These are phyloP conservation scores for Schizopygopsis malacanthus DNA, from an alignment of 2,797 vertebrate genomes.

Conservation along the genomic window DNA sequence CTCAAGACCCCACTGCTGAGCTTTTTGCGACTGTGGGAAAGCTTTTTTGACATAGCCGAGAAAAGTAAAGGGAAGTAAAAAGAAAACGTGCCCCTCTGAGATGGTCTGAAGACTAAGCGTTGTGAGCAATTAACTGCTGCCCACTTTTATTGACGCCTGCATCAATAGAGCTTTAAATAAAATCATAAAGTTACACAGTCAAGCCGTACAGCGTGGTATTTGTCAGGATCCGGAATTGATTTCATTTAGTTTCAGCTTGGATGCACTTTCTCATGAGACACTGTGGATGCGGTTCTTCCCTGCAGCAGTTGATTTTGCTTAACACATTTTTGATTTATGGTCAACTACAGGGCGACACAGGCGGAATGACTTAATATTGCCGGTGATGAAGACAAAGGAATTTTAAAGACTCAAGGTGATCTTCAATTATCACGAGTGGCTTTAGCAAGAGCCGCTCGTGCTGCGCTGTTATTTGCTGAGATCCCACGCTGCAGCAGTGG, in stretches of 20 bases:
- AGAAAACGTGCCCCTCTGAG: slow-evolving; percentile 43
- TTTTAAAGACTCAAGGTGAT: slow-evolving; percentile 30
- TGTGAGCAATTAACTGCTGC: slow-evolving; percentile 65
- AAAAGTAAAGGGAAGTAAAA: slow-evolving; percentile 42
- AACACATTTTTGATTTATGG: slow-evolving; percentile 27
- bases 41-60: slow-evolving; percentile 56
- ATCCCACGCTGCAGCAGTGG: slow-evolving; percentile 38
- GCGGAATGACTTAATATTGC: neutral
- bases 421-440: slow-evolving; percentile 31
- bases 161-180: slow-evolving; percentile 72
- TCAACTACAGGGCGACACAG: neutral
- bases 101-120: slow-evolving; percentile 55
- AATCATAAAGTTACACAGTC: slow-evolving; percentile 73
- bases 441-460: neutral
- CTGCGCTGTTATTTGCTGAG: slow-evolving; percentile 37
- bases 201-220: slow-evolving; percentile 54
- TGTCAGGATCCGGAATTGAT: slow-evolving; percentile 42
- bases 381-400: slow-evolving; percentile 8
- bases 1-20: slow-evolving; percentile 69
- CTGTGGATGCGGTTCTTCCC: neutral
- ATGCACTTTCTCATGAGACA: slow-evolving; percentile 67
- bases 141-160: slow-evolving; percentile 64
- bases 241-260: slow-evolving; percentile 67
- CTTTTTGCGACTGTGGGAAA: slow-evolving; percentile 74
- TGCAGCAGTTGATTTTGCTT: slow-evolving; percentile 20